Evolutionary conservation across 2,797 vertebrate species (phyloP).

Genomic region (Rhadinocentrus ornatus): DNA sequence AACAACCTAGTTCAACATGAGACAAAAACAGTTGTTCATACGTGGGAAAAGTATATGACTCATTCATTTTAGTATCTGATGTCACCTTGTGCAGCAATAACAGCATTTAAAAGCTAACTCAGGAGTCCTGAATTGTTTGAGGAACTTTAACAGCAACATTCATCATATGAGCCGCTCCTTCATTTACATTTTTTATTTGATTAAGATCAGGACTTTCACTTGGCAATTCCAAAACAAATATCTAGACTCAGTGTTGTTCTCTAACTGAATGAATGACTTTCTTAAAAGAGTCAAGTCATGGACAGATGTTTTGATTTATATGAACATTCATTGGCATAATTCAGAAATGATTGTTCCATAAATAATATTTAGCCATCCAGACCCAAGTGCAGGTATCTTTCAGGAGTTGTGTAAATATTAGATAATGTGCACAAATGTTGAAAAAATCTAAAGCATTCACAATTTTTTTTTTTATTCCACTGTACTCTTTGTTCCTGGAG

Average conservation of each 20-base stretch:
- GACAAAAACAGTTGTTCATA: neutral
- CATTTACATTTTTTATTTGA: neutral
- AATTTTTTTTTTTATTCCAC: neutral
- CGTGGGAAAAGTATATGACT: neutral
- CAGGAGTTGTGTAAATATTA: neutral
- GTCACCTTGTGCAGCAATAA: neutral
- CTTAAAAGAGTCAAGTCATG: neutral
- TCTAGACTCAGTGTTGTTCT: neutral
- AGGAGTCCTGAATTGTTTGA: neutral
- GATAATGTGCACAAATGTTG: neutral
- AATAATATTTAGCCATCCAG: neutral
- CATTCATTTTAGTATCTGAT: neutral
- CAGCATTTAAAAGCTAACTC: neutral
- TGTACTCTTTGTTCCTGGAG: slow-evolving; percentile 16
- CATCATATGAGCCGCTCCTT: neutral
- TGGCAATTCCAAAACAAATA: neutral
- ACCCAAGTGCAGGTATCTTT: neutral
- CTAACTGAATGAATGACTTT: neutral
- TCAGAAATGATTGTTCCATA: neutral
- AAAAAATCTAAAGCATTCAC: neutral
- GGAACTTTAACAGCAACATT: neutral
- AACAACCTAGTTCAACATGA: neutral
- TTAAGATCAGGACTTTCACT: neutral
- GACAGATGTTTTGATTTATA: neutral
- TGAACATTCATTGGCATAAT: neutral